Evolutionary conservation across 2,888 invertebrate genomes (phyloP).

Genomic region (Campoplex capitator): DNA sequence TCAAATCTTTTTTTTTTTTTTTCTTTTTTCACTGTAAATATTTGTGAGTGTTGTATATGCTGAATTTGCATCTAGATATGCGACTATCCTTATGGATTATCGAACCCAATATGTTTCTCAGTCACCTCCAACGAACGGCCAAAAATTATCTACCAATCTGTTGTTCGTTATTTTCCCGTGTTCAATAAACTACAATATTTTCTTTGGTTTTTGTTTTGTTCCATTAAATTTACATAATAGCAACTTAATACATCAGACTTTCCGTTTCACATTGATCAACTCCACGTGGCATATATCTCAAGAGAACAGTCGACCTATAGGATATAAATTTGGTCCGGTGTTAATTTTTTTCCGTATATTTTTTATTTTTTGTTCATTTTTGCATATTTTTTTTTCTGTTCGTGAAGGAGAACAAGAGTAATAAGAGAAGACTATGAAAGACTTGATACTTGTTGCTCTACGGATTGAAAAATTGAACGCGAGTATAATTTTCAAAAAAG

Average conservation of each 20-base stretch:
- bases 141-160: not conserved
- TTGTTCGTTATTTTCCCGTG: not conserved
- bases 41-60: not conserved
- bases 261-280: slow-evolving; percentile 54
- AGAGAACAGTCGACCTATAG: slow-evolving; percentile 63
- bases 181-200: slow-evolving; percentile 22
- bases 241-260: slow-evolving; percentile 65
- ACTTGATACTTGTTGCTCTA: slow-evolving; percentile 19
- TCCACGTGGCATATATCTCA: slow-evolving; percentile 58
- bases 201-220: not conserved
- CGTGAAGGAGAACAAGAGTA: slow-evolving; percentile 35
- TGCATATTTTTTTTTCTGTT: slow-evolving; percentile 5
- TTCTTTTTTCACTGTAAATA: slow-evolving; percentile 7
- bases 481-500: slow-evolving; percentile 8
- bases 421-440: slow-evolving; percentile 20
- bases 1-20: slow-evolving; percentile 12
- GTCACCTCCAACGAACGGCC: slow-evolving; percentile 36
- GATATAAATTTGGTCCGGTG: slow-evolving; percentile 62
- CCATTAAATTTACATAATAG: slow-evolving; percentile 41
- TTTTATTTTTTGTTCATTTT: not conserved
- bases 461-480: slow-evolving; percentile 31
- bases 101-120: slow-evolving; percentile 42
- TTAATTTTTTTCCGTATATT: not conserved
- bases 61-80: not conserved
- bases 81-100: slow-evolving; percentile 29